Evolutionary conservation across 2,797 vertebrate species (phyloP).

Genomic region (Schizopygopsis pylzovi): DNA sequence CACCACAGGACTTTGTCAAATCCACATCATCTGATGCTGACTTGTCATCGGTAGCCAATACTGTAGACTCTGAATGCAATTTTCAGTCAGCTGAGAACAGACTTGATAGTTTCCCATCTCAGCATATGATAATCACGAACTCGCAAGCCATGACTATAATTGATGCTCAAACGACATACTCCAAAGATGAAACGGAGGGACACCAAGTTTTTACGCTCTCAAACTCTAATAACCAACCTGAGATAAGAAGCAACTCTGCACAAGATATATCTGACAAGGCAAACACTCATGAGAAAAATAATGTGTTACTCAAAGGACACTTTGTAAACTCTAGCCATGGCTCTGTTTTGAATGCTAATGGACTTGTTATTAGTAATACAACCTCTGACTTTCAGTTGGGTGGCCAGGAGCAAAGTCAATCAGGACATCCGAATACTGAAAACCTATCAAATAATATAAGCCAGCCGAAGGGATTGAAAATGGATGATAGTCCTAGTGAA

Average conservation of each 20-base stretch:
- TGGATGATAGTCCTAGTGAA: constrained; percentile 82
- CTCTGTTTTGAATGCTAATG: constrained; percentile 81
- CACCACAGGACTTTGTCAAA: constrained; percentile 95
- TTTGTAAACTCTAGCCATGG: constrained; percentile 76
- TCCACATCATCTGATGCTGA: constrained; percentile 83
- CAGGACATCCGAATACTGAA: constrained; percentile 65
- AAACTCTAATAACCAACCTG: constrained; percentile 72
- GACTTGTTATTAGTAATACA: constrained; percentile 78
- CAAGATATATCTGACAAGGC: constrained; percentile 77
- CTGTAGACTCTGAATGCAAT: constrained; percentile 85
- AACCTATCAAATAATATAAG: constrained; percentile 70
- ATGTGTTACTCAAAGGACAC: constrained; percentile 71
- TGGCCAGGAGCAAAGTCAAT: constrained; percentile 76
- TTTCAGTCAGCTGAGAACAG: constrained; percentile 87
- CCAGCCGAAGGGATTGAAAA: constrained; percentile 72
- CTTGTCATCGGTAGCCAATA: constrained; percentile 80
- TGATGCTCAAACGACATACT: constrained; percentile 83
- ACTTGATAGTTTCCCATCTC: constrained; percentile 84
- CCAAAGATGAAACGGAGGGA: constrained; percentile 75
- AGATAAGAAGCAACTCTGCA: constrained; percentile 72
- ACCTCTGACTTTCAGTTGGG: constrained; percentile 79
- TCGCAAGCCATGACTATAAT: constrained; percentile 85
- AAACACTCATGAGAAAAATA: constrained; percentile 71
- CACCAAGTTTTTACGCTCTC: constrained; percentile 76
- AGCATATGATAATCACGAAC: constrained; percentile 81